These are phyloP conservation scores for Atopsyche davidsoni DNA, from an alignment of 1,140 invertebrate genomes.

Conservation along the genomic window DNA sequence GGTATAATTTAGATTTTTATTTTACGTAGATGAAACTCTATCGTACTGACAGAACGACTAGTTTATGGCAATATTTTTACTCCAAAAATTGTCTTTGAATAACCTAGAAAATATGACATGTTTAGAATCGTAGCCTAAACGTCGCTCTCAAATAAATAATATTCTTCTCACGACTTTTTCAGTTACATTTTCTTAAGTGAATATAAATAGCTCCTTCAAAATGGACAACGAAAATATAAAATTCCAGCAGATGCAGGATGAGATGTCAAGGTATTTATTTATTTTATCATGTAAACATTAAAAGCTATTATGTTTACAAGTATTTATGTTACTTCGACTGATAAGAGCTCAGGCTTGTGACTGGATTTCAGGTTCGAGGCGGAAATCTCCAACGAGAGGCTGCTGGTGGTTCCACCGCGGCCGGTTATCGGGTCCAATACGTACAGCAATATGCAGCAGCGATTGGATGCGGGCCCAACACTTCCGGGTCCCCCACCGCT, in stretches of 20 bases:
- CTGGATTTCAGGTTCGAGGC: constrained; percentile 65
- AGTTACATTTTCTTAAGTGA: background rate
- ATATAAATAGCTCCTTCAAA: constrained; percentile 4
- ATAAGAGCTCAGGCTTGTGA: constrained; percentile 18
- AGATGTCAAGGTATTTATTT: constrained; percentile 65
- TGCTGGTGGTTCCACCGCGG: constrained; percentile 49
- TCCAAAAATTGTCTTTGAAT: too few species aligned
- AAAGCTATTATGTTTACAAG: constrained; percentile 1
- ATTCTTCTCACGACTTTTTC: background rate
- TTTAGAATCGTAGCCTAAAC: too few species aligned
- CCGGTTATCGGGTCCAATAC: constrained; percentile 63
- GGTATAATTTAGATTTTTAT: too few species aligned
- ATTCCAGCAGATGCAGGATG: constrained; percentile 71
- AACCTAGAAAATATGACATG: too few species aligned
- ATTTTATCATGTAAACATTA: constrained; percentile 9
- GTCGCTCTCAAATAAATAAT: background rate
- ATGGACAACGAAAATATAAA: constrained; percentile 43
- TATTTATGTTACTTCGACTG: constrained; percentile 7
- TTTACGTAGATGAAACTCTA: too few species aligned
- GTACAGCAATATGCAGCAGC: constrained; percentile 60
- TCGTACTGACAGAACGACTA: too few species aligned
- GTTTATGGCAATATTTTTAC: too few species aligned
- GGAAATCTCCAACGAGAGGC: constrained; percentile 65
- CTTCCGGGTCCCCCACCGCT: constrained; percentile 53
- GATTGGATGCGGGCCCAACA: constrained; percentile 47